Conservation (phyloP, 2,797 vertebrate species). For the Apogon hyalosoma region DNA sequence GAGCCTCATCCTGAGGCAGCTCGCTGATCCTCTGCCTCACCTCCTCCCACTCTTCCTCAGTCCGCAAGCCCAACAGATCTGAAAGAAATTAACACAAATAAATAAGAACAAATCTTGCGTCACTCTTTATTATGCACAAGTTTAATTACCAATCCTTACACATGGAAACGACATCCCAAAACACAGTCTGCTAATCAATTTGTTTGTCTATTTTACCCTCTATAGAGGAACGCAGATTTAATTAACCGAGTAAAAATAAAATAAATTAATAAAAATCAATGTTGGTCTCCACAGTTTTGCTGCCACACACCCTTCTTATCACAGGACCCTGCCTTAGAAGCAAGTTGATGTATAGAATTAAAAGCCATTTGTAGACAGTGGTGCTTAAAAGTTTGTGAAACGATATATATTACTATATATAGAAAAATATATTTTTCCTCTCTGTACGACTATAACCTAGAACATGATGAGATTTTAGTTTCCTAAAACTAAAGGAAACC, state of each 20-base stretch:
- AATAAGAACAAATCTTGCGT: constrained; percentile 23
- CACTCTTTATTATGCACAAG: too few relatives aligned
- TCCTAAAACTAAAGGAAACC: too few relatives aligned
- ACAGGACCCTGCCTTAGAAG: not conserved
- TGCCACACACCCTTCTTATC: constrained; percentile 8
- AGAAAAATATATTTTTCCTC: too few relatives aligned
- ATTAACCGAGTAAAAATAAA: constrained; percentile 9
- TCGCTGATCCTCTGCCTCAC: constrained; percentile 87
- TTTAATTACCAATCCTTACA: not conserved
- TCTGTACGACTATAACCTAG: too few relatives aligned
- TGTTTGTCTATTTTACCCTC: not conserved
- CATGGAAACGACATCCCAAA: not conserved
- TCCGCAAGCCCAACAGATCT: constrained; percentile 89
- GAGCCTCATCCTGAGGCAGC: constrained; percentile 88
- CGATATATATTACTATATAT: too few relatives aligned
- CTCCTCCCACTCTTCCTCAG: constrained; percentile 91
- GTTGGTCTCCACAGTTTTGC: not conserved
- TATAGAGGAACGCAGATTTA: not conserved
- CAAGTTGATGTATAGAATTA: constrained; percentile 11
- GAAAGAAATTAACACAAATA: constrained; percentile 55
- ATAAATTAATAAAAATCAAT: not conserved
- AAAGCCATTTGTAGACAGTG: not conserved
- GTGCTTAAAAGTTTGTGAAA: too few relatives aligned
- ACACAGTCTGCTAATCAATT: not conserved
- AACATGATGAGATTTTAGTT: too few relatives aligned